Base-by-base conservation (phyloP, 2,888 invertebrate species). In the Caradrina clavipalpis region DNA sequence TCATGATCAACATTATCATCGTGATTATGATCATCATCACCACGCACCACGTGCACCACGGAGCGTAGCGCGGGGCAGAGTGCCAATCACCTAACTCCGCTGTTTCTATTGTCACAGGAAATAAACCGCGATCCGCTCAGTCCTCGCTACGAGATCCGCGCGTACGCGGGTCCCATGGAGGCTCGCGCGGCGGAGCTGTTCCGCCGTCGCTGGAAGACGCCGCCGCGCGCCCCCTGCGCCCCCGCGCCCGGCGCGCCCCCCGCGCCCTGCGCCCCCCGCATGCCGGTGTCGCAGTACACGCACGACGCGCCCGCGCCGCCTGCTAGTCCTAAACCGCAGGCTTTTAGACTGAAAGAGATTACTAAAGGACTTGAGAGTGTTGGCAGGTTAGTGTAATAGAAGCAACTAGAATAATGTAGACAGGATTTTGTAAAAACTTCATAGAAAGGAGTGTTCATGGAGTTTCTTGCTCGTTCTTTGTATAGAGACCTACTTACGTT, bases 101-200 rank as follows among this genome's bases (percentile, higher is more conserved):
- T 26, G 26, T 5, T 55, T 21, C 47, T 19, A 1, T 26, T 45
- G 1, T 55, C 0, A 0, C 86, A 98, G 98, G 96, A 96, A 50
- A 92, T 97, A 70, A 97, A 97, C 86, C 88, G 83, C 13, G 97
- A 98, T 90, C 97, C 97, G 0, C 91, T 98, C 13, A 97, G 97
- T 83, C 97, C 98, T 0, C 96, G 97, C 57, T 90, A 97, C 82
- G 98, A 98, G 96, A 98, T 98, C 79, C 97, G 97, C 86, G 99
- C 99, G 0, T 97, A 97, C 93, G 99, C 99, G 11, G 99, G 99
- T 0, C 99, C 99, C 21, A 99, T 99, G 99, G 97, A 97, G 51
- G 97, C 97, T 74, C 95, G 96, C 17, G 96, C 97, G 64, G 98
- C 98, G 0, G 94, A 96, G 15, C 94, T 93, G 69, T 98, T 98